Conservation (phyloP, 30 jellyfish, hydroid and myxozoan genomes). For the Chironex yamaguchii region DNA sequence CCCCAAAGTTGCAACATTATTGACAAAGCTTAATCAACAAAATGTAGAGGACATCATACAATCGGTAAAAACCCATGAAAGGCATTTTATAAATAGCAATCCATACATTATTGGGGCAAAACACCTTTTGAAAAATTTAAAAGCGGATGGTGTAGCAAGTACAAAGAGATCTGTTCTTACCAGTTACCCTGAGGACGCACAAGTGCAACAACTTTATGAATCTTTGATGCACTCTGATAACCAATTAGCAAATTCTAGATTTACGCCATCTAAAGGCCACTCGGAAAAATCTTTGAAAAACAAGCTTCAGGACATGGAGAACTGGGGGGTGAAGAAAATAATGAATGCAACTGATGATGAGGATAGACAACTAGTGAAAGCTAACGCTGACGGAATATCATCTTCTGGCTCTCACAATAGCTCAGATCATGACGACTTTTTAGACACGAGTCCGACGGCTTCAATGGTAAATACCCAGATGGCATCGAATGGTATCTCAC, state of each 20-base stretch:
- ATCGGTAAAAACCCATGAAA: constrained; percentile 29
- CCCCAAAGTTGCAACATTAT: background rate
- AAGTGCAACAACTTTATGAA: background rate
- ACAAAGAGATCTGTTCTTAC: background rate
- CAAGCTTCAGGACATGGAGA: background rate
- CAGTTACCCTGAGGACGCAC: background rate
- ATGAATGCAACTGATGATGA: no score
- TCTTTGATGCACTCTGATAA: background rate
- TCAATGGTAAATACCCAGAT: background rate
- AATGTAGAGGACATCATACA: constrained; percentile 9
- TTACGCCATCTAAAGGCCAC: background rate
- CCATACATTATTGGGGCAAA: background rate
- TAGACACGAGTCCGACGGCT: background rate
- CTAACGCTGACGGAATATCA: background rate
- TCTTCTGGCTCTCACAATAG: no score
- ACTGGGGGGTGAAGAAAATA: background rate
- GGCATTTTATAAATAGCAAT: background rate
- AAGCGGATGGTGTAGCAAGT: background rate
- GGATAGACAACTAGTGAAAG: background rate
- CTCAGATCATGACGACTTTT: background rate
- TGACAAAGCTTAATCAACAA: constrained; percentile 6
- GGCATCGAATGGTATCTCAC: background rate
- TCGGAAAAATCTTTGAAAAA: background rate
- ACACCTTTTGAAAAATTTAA: background rate
- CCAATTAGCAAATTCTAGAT: background rate